Evolutionary conservation across 2,113 vertebrate species (phyloP), one percentile per base, ranked within the genome.

Genomic region (Oncorhynchus masou): DNA sequence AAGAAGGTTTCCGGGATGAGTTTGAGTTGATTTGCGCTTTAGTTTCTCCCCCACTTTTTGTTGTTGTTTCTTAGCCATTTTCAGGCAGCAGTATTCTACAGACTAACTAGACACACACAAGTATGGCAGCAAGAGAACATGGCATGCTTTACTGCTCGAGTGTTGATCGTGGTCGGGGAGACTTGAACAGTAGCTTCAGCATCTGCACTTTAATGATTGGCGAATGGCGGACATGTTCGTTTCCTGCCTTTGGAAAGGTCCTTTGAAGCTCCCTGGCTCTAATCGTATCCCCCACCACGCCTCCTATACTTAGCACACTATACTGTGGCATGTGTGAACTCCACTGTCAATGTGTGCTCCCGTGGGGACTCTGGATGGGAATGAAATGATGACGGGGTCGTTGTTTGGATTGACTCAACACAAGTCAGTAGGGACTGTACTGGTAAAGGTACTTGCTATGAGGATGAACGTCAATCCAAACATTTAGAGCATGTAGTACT

Each of bases 181-280:
- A 81, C 49, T 67, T 67, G 66, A 48, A 73, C 74, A 73, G 54
- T 68, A 72, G 75, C 79, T 62, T 68, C 74, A 54, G 79, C 78
- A 81, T 80, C 75, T 82, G 78, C 22, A 60, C 24, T 73, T 79
- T 74, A 71, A 81, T 72, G 65, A 74, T 62, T 51, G 31, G 72
- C 57, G 73, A 54, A 51, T 13, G 29, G 29, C 12, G n/a, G 39
- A 57, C 60, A 79, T 79, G 65, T 73, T 79, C 70, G 75, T 60
- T 76, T 77, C 74, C 70, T 76, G 74, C 71, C 62, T 80, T 81
- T 75, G 70, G 6, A 70, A 75, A 83, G 77, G 12, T 4, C 74
- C 51, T 85, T 88, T 88, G 82, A 88, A 83, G 82, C 59, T 62
- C 24, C 73, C 62, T 45, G 60, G 68, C 77, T 86, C 79, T 87